Evolutionary conservation across 1,140 invertebrate genomes (phyloP), one percentile per base, ranked within the genome.

Genomic region (Hylyphantes graminicola): DNA sequence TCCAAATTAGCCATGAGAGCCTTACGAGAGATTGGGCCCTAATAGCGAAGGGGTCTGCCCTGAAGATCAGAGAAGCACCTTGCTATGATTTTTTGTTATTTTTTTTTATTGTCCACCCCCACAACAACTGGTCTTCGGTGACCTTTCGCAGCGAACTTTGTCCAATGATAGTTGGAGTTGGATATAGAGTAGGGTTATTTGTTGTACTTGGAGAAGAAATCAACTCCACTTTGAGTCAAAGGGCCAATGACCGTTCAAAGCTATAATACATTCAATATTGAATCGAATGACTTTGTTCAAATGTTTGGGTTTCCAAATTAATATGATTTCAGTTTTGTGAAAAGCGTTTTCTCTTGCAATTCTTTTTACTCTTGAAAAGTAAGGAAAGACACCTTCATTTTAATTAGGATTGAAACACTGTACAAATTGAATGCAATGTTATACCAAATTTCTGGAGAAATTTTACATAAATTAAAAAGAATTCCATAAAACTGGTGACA

Each of bases 1-100:
- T 63, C 79, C 73, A 81, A 81, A 81, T 81, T 81, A 81, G 79
- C 79, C 73, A 81, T 81, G 72, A 81, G 78, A 55, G 21, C 54
- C 65, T 63, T 67, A 78, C 65, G 76, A 72, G 68, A 81, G 68
- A 81, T 72, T 81, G 67, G 55, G 55, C 63, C 79, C n/a, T 81
- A 73, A 81, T 81, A 54, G 79, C 68, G 57, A 64, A 57, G 48
- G 68, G 79, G 79, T 81, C 48, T 57, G 21, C 17, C 53, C 54
- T 59, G 63, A 80, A 81, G 79, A 81, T 81, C 79, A 81, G 72
- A 67, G 65, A 12, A 57, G 59, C 67, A 73, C 79, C 67, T 81
- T 81, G 79, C 73, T 81, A 81, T 78, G 67, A 70, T 59, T 55
- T 75, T 78, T 65, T 21, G 13, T 61, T 61, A 15, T 61, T 51